Evolutionary conservation across 1,140 invertebrate genomes (phyloP), one percentile per base, ranked within the genome.

Genomic region (Rhopalosiphum maidis): DNA sequence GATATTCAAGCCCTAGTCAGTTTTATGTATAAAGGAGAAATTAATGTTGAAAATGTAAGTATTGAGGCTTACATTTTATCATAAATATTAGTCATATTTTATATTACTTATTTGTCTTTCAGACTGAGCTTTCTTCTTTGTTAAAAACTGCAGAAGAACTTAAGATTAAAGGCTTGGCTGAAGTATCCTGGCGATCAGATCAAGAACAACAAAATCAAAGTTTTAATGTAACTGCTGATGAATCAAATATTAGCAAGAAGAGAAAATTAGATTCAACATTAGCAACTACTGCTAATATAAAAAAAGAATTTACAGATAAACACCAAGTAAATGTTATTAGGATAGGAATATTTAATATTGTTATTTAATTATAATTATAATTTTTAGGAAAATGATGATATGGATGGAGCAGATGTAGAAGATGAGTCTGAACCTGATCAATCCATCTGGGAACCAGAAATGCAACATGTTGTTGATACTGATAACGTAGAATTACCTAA

Each of bases 11-110:
- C 97, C 87, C 96, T 99, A 91, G 97, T 99, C 92, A 97, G 98
- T 95, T 99, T 99, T 95, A 99, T 99, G 98, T 99, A 99, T 95
- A 98, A 98, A 95, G 98, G 98, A 94, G 98, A 99, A 96, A 98
- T 99, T 95, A 98, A 98, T 96, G 98, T 99, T 94, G 98, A 98
- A 95, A 98, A 98, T 95, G 98, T 98, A 96, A 97, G 97, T 97
- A 94, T 41, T 54, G 11, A 48, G 21, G 6, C 3, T 51, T 43
- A 82, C 0, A 89, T 89, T 83, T 48, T 11, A 55, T 43, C 25
- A 35, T 88, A 23, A 90, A 82, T 82, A 82, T 23, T 68, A 68
- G 1, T 89, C 9, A 35, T n/a, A 37, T 23, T 83, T 77, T 23
- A 30, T 82, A 83, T 43, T 92, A 48, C 55, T 54, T 85, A 54